phyloP scores from a whole-genome alignment of 2,888 invertebrate species.

The Hesperia comma region DNA sequence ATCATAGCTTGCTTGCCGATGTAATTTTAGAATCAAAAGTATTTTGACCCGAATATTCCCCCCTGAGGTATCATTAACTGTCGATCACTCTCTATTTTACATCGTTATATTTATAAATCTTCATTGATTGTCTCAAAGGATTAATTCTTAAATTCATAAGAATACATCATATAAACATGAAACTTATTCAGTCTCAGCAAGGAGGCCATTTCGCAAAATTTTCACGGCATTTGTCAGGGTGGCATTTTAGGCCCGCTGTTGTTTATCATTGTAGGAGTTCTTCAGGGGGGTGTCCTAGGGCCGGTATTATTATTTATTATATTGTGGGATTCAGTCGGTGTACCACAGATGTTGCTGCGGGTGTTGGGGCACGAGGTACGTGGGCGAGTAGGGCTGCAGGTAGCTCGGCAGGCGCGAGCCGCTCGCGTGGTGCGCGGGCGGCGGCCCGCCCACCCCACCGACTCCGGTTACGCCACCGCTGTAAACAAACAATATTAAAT shows the following conservation, averaged over 20 bases:
- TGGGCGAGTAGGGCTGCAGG: conserved; percentile 79
- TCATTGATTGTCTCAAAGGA: too few relatives aligned
- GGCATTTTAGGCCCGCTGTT: not conserved
- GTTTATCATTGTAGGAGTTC: conserved; percentile 4
- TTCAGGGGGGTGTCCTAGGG: not conserved
- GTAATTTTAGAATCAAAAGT: not conserved
- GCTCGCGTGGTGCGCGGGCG: conserved; percentile 93
- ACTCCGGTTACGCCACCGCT: conserved; percentile 58
- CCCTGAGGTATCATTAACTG: not conserved
- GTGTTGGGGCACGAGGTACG: conserved; percentile 71
- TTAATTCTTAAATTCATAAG: too few relatives aligned
- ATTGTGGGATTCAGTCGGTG: conserved; percentile 44
- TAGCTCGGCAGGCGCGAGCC: conserved; percentile 82
- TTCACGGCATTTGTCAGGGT: not conserved
- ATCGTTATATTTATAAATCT: too few relatives aligned
- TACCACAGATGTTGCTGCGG: conserved; percentile 45
- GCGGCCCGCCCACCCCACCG: conserved; percentile 88
- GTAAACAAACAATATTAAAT: conserved; percentile 36
- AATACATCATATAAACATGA: too few relatives aligned
- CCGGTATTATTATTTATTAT: not conserved
- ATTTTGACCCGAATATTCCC: not conserved
- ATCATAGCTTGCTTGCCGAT: not conserved
- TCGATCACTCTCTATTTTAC: not conserved
- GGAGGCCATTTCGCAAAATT: too few relatives aligned
- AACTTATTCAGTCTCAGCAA: too few relatives aligned